Evolutionary conservation across 2,797 vertebrate genomes (phyloP), one percentile per base, ranked within the genome.

Genomic region (Sus cebifrons): DNA sequence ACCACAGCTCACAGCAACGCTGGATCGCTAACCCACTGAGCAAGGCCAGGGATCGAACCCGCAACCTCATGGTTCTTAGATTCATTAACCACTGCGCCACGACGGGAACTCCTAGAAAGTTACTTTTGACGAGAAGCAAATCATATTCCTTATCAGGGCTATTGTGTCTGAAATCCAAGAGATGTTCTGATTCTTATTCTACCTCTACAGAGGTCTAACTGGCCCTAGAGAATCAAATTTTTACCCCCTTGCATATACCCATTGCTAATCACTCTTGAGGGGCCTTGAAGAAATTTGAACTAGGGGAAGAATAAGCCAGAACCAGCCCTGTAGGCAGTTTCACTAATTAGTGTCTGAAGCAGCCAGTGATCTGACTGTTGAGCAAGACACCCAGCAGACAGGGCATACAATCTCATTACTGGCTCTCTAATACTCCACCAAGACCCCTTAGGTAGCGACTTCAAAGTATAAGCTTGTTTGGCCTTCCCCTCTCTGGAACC

Each of bases 321-420:
- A 44, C 73, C 85, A 78, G n/a, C 70, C 83, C 18, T 74, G 77
- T 54, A 93, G 60, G 84, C 81, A 74, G 25, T 96, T 79, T 86
- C 86, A 89, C 88, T 96, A 86, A 89, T 97, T 89, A 75, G 87
- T 56, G 32, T 86, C 85, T 36, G 74, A 82, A 68, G 81, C 68
- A 95, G 94, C 52, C 79, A 56, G 25, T 65, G 70, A 40, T 92
- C 52, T 82, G 71, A 89, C 60, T 92, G 4, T 60, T 49, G 54
- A 97, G 64, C 27, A 8, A 54, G 81, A 6, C 71, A 1, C 87
- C 78, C 49, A 86, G 93, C 86, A 83, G 89, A 52, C 71, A 94
- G 89, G 82, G 74, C n/a, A 36, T 52, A 56, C 65, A 62, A 1
- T 79, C 74, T 95, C 64, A 75, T 6, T 27, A 8, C 67, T 52